Evolutionary conservation across 1,140 invertebrate species (phyloP).

Genomic region (Penaeus vannamei): DNA sequence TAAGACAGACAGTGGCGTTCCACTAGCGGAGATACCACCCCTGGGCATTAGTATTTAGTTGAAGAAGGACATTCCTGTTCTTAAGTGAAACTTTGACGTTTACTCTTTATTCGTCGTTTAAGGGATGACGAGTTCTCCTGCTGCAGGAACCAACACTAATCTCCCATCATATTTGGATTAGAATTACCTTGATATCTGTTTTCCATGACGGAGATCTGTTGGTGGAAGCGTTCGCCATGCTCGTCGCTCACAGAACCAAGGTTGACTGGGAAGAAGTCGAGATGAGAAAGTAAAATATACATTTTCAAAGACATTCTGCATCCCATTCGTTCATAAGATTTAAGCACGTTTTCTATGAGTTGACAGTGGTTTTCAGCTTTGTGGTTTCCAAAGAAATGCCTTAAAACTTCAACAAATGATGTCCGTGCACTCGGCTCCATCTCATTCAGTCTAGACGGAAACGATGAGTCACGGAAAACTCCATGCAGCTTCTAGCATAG

Average conservation of each 20-base stretch:
- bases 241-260: conserved; percentile 18
- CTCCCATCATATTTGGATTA: conserved; percentile 7
- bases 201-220: conserved; percentile 37
- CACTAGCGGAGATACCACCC: too few species aligned
- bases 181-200: conserved; percentile 29
- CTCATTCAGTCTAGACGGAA: conserved; percentile 22
- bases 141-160: too few species aligned
- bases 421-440: conserved; percentile 12
- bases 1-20: too few species aligned
- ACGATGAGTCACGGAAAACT: too few species aligned
- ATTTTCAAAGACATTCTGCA: conserved; percentile 44
- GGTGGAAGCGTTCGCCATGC: conserved; percentile 34
- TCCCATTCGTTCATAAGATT: conserved; percentile 33
- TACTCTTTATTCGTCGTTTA: conserved; percentile 19
- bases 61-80: not conserved
- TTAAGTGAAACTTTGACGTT: conserved; percentile 26
- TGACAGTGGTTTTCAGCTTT: conserved; percentile 27
- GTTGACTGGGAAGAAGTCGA: conserved; percentile 8
- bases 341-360: conserved; percentile 17
- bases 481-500: conserved; percentile 17
- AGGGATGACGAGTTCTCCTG: too few species aligned
- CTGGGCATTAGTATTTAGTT: too few species aligned
- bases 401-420: too few species aligned
- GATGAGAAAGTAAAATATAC: conserved; percentile 22
- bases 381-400: conserved; percentile 10